phyloP scores from a whole-genome alignment of 2,113 vertebrate species.

The Kobus ellipsiprymnus region DNA sequence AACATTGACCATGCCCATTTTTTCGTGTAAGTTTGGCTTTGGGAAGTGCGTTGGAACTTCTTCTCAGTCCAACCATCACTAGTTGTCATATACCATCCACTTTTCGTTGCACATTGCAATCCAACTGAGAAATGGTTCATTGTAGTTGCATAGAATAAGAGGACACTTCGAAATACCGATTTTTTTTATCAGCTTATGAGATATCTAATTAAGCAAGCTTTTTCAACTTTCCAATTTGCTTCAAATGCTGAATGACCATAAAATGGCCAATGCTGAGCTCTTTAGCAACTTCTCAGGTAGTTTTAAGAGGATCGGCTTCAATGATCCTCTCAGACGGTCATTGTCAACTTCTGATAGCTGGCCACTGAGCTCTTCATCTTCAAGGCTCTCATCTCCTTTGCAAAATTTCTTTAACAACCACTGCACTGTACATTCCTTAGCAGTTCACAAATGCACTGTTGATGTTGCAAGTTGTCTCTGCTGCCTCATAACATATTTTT shows the following conservation, averaged over 20 bases:
- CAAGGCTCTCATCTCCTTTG: background rate
- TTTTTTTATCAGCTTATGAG: background rate
- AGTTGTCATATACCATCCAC: background rate
- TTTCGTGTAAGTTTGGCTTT: fast-evolving
- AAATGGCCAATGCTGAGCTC: background rate
- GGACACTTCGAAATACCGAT: background rate
- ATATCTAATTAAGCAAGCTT: background rate
- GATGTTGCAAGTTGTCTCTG: background rate
- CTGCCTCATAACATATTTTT: background rate
- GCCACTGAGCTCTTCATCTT: background rate
- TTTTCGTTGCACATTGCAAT: background rate
- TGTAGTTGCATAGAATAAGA: background rate
- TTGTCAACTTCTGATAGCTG: background rate
- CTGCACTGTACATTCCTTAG: background rate
- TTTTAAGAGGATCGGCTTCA: background rate
- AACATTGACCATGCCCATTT: background rate
- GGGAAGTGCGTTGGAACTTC: background rate
- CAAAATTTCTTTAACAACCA: background rate
- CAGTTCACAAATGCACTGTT: background rate
- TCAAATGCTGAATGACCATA: background rate
- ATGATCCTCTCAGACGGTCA: background rate
- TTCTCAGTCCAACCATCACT: background rate
- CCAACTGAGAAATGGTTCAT: background rate
- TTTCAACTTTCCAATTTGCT: background rate
- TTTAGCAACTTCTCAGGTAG: background rate